phyloP scores from a whole-genome alignment of 2,888 invertebrate species.

The Polylopha cassiicola region DNA sequence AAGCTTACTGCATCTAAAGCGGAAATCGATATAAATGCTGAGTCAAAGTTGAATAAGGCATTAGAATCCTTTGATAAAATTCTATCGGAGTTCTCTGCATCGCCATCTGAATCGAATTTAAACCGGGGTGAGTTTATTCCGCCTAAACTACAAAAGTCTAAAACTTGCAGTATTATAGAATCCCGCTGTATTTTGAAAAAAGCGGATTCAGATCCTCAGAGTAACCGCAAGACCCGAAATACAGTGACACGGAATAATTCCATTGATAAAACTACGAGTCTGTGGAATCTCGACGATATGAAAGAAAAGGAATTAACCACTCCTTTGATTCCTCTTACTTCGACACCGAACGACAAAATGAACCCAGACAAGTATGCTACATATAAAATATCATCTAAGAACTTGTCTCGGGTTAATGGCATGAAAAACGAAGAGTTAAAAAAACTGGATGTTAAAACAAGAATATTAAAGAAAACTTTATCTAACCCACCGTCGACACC shows the following conservation, averaged over 20 bases:
- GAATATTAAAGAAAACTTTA: constrained; percentile 73
- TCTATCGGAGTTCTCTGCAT: constrained; percentile 59
- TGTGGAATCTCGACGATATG: constrained; percentile 78
- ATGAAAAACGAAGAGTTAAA: constrained; percentile 67
- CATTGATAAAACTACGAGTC: constrained; percentile 75
- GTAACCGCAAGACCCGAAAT: constrained; percentile 48
- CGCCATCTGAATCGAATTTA: constrained; percentile 43
- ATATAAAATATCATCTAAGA: constrained; percentile 70
- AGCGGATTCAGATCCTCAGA: constrained; percentile 67
- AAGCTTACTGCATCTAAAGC: constrained; percentile 33
- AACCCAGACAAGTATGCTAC: constrained; percentile 71
- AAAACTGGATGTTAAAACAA: constrained; percentile 73
- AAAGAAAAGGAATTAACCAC: constrained; percentile 69
- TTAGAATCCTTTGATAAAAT: constrained; percentile 73
- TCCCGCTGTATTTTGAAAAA: constrained; percentile 82
- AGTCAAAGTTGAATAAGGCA: constrained; percentile 64
- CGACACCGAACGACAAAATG: constrained; percentile 57
- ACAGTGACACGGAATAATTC: constrained; percentile 67
- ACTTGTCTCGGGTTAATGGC: constrained; percentile 52
- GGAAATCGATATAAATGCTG: constrained; percentile 34
- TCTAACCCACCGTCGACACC: constrained; percentile 73
- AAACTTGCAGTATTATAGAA: constrained; percentile 83
- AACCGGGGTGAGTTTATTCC: constrained; percentile 52
- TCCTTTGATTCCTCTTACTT: constrained; percentile 57
- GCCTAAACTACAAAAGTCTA: constrained; percentile 81